Evolutionary conservation across 1,140 invertebrate genomes (phyloP), one percentile per base, ranked within the genome.

Genomic region (Aphelenchoides avenae): DNA sequence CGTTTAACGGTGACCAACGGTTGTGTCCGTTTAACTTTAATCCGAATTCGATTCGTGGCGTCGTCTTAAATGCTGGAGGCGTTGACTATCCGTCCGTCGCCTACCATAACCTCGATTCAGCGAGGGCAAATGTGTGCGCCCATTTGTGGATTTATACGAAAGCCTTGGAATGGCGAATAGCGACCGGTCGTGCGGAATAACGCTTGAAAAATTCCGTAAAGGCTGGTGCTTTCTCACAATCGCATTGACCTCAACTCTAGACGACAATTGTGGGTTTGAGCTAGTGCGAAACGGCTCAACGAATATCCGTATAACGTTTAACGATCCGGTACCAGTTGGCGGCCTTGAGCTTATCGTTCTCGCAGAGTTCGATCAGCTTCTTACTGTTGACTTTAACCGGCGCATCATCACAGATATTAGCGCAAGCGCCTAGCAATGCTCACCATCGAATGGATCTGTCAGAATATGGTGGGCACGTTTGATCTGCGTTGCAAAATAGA

Each of bases 91-190:
- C 55, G 0, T 27, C 54, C 1, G 55, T 57, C 11, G 53, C 55
- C 1, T 57, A 57, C 15, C 20, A n/a, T n/a, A 26, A n/a, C 26
- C 61, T 27, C 26, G 61, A 20, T 57, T 51, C 61, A 5, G 31
- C 0, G 34, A 46, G 13, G 34, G 18, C 7, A 31, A 24, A 7
- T 57, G 22, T 41, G 31, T 41, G 1, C 55, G 55, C 5, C 30
- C 55, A 11, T 57, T 63, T 61, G 55, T 57, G 9, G 55, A 57
- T 27, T 40, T 57, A 57, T 57, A 57, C 22, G 30, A 56, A 9
- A 26, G 29, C 5, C 15, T 57, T 52, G 55, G 52, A 9, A 13
- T n/a, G 26, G 33, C 20, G 7, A 41, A 54, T 9, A 33, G 51
- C 5, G 41, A 54, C 9, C 29, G 44, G 24, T 52, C 49, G 6